Base-by-base conservation (phyloP, 2,797 vertebrate species). In the Anniella stebbinsi region DNA sequence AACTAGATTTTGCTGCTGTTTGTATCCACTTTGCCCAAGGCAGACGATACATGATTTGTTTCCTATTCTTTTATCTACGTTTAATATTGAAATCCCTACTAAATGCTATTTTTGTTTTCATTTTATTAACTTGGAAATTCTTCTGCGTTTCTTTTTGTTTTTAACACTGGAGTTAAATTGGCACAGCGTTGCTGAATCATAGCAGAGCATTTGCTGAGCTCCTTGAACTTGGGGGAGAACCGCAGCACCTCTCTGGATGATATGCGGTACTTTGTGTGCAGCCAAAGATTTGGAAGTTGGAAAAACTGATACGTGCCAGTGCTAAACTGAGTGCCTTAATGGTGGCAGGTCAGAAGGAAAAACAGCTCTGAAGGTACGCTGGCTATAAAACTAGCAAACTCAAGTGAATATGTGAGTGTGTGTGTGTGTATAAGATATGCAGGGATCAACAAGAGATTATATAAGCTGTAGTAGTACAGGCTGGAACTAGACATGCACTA, bases 301-400 rank as follows among this genome's bases (percentile, higher is more conserved):
- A 45, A 48, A n/a, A 86, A 51, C 10, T 4, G 36, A 33, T 85
- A 25, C 41, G n/a, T 54, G 57, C 41, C 75, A 60, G 12, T 77
- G 67, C 41, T 90, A 60, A 84, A 80, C 75, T 54, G 60, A 60
- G 86, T 87, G 86, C 90, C 86, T 88, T 88, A 78, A 72, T 45
- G 7, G 28, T 48, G 89, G 57, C 21, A 48, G 38, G 13, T 25
- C 4, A 25, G 38, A 54, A 54, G 41, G n/a, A 11, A 12, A 80
- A 21, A 70, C 38, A 6, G 36, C 12, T 41, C 63, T 25, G 63
- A 80, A 54, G 30, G 41, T 10, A 21, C 4, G 30, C 2, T 15
- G 15, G 60, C 36, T 45, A 30, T 21, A 15, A 45, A 48, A 41
- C 28, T 7, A 25, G 7, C 76, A 54, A 2, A 54, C 8, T 80